These are phyloP conservation scores for Amyelois transitella DNA, from an alignment of 1,140 invertebrate species.

Conservation along the genomic window DNA sequence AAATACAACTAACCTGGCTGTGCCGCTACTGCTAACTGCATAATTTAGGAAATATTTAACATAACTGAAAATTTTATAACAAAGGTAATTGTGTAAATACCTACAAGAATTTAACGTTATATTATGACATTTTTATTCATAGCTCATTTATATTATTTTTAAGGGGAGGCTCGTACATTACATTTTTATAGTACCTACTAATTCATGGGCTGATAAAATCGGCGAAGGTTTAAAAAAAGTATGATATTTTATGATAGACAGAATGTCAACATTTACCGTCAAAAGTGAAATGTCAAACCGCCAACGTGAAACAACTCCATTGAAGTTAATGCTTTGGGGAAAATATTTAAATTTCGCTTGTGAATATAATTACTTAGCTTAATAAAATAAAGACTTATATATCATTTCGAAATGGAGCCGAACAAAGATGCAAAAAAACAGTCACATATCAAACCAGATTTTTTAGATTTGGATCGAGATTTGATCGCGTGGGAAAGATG, in stretches of 20 bases:
- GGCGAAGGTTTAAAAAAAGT: too few relatives aligned
- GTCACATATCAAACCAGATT: neutral
- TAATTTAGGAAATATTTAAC: neutral
- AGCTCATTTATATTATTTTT: neutral
- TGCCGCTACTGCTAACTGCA: neutral
- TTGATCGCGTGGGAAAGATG: conserved; percentile 61
- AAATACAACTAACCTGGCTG: conserved; percentile 11
- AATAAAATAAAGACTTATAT: neutral
- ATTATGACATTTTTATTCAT: neutral
- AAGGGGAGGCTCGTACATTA: too few relatives aligned
- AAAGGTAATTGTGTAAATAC: neutral
- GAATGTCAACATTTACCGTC: neutral
- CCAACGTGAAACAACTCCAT: neutral
- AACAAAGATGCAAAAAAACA: neutral
- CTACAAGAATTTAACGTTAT: neutral
- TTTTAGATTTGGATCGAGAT: conserved; percentile 35
- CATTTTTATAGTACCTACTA: too few relatives aligned
- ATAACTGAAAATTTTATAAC: neutral
- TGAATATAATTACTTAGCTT: too few relatives aligned
- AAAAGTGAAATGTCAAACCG: neutral
- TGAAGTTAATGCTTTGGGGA: neutral
- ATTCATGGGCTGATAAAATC: too few relatives aligned
- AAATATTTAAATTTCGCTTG: too few relatives aligned
- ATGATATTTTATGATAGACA: too few relatives aligned
- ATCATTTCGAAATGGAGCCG: neutral